Percentiles rank a stretch among this genome's conserved stretches.
Evolutionary conservation across 2,797 vertebrate species (phyloP).

Genomic region (Tympanoctomys barrerae): DNA sequence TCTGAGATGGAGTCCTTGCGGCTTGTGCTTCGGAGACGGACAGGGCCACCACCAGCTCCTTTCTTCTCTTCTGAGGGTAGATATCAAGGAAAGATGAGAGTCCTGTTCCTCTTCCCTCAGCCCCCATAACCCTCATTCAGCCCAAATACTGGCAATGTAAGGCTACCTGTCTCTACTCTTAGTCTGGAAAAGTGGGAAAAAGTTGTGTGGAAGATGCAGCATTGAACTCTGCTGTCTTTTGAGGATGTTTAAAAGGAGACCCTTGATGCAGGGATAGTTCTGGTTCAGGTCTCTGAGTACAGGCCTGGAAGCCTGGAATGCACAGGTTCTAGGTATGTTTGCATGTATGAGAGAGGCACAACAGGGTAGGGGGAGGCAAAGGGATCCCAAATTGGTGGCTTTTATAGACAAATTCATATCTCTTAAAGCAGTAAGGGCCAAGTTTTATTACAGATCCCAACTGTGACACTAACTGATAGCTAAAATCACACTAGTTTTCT

Average conservation of each 20-base stretch:
- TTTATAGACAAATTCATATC: not conserved
- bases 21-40: constrained; percentile 94
- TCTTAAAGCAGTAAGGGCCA: not conserved
- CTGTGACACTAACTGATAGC: not conserved
- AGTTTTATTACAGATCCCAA: not conserved
- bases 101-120: not conserved
- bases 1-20: constrained; percentile 97
- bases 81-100: constrained; percentile 63
- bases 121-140: not conserved
- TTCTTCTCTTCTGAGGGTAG: constrained; percentile 95
- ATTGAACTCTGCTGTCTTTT: not conserved
- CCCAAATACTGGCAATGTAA: not conserved
- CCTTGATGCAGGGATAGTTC: not conserved
- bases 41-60: constrained; percentile 89
- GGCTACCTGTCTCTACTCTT: not conserved
- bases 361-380: not conserved
- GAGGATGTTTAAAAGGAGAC: constrained; percentile 13
- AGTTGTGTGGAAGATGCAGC: not conserved
- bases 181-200: not conserved
- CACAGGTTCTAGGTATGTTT: not conserved
- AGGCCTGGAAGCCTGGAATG: not conserved
- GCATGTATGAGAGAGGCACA: not conserved
- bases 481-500: not conserved
- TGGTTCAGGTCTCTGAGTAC: constrained; percentile 11
- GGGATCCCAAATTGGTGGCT: not conserved